phyloP scores from a whole-genome alignment of 2,888 invertebrate species.

The Tetragonisca angustula region DNA sequence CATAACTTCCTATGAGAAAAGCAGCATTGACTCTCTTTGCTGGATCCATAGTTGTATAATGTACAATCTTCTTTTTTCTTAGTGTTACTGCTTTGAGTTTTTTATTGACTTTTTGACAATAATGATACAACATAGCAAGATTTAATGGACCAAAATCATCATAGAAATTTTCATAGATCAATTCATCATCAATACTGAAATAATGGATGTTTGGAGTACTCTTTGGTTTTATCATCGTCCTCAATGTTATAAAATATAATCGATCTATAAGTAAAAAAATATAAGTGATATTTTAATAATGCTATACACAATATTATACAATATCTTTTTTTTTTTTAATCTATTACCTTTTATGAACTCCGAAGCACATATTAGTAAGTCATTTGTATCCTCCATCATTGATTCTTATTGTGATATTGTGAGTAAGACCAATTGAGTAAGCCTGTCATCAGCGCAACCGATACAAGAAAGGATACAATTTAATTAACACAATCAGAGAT shows the following conservation, averaged over 20 bases:
- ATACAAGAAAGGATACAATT: conserved; percentile 55
- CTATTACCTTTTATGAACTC: conserved; percentile 81
- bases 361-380: conserved; percentile 76
- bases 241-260: conserved; percentile 91
- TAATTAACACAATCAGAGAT: conserved; percentile 59
- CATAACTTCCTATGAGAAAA: conserved; percentile 93
- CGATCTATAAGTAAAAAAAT: conserved; percentile 84
- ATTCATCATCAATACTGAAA: conserved; percentile 91
- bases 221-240: conserved; percentile 87
- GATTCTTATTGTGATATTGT: conserved; percentile 29
- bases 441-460: conserved; percentile 55
- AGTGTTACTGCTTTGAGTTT: conserved; percentile 88
- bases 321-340: not conserved
- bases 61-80: conserved; percentile 90
- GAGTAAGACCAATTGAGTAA: conserved; percentile 42
- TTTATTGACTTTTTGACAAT: conserved; percentile 91
- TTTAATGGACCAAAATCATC: conserved; percentile 96
- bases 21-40: conserved; percentile 94
- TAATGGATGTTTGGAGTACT: conserved; percentile 90
- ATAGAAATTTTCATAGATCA: conserved; percentile 93
- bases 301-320: not conserved
- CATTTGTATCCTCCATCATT: conserved; percentile 79
- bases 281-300: not conserved
- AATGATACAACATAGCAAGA: conserved; percentile 93
- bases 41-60: conserved; percentile 91